A percentile compares a stretch with the other conserved stretches of the same genome.
Conservation (phyloP, 2,888 invertebrate genomes). For the Gymnocheta viridis region DNA sequence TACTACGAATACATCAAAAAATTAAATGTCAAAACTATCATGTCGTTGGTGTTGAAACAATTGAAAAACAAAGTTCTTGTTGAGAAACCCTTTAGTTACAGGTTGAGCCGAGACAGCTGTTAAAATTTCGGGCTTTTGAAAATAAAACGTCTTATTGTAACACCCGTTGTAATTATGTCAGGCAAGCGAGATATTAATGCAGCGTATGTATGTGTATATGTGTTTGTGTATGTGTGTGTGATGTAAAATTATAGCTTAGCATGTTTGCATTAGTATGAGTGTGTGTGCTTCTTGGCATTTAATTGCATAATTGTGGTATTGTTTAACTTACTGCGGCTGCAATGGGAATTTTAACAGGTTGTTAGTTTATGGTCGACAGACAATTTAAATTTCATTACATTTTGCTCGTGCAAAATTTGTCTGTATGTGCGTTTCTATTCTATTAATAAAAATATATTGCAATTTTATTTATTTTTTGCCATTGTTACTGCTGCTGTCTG, state of each 20-base stretch:
- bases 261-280: neutral
- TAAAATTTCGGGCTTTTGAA: too few relatives aligned
- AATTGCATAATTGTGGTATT: constrained; percentile 70
- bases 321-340: constrained; percentile 67
- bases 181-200: neutral
- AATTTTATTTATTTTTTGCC: neutral
- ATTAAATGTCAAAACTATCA: too few relatives aligned
- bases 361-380: constrained; percentile 71
- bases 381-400: constrained; percentile 69
- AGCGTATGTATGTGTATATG: neutral
- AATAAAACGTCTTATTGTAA: too few relatives aligned
- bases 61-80: too few relatives aligned
- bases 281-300: constrained; percentile 53
- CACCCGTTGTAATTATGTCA: constrained; percentile 31
- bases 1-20: too few relatives aligned
- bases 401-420: constrained; percentile 23
- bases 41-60: too few relatives aligned
- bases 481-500: neutral
- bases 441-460: constrained; percentile 15
- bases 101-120: too few relatives aligned
- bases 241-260: constrained; percentile 30
- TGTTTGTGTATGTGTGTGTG: neutral
- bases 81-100: too few relatives aligned
- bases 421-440: neutral
- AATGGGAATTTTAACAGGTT: constrained; percentile 73